These are phyloP conservation scores for Delichon dasypus DNA, from an alignment of 2,797 vertebrate genomes.

Conservation along the genomic window DNA sequence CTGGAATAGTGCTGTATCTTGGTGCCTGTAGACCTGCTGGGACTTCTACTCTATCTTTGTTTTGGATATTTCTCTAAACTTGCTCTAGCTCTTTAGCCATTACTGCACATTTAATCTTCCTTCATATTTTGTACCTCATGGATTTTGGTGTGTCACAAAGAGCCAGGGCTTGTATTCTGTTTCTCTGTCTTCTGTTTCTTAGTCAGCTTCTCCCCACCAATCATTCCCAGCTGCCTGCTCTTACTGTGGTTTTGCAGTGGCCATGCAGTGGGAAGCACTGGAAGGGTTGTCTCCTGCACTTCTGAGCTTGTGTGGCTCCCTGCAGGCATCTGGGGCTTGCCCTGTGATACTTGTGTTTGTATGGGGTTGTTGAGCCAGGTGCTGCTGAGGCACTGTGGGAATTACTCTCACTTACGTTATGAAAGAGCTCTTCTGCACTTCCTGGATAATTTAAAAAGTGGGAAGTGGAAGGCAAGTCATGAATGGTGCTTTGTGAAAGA, in stretches of 20 bases:
- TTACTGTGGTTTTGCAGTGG: background rate
- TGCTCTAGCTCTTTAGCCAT: background rate
- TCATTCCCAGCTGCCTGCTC: background rate
- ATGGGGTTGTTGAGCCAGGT: background rate
- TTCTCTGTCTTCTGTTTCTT: background rate
- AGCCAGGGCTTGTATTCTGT: background rate
- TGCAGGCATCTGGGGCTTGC: background rate
- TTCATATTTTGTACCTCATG: background rate
- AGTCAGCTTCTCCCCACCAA: background rate
- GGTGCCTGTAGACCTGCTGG: background rate
- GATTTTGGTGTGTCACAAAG: background rate
- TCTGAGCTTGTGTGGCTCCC: background rate
- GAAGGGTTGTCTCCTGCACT: background rate
- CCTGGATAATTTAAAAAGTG: background rate
- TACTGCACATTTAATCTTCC: background rate
- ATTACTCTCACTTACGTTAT: background rate
- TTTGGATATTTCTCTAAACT: background rate
- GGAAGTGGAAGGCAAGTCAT: background rate
- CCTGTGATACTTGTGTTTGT: background rate
- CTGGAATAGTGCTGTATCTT: background rate
- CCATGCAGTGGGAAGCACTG: background rate
- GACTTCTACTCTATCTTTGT: background rate
- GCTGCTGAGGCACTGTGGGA: background rate
- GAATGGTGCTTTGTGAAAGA: background rate
- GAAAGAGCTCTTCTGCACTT: background rate